Base-by-base conservation (phyloP, 2,888 invertebrate genomes). In the Gastracanthus pulcherrimus region DNA sequence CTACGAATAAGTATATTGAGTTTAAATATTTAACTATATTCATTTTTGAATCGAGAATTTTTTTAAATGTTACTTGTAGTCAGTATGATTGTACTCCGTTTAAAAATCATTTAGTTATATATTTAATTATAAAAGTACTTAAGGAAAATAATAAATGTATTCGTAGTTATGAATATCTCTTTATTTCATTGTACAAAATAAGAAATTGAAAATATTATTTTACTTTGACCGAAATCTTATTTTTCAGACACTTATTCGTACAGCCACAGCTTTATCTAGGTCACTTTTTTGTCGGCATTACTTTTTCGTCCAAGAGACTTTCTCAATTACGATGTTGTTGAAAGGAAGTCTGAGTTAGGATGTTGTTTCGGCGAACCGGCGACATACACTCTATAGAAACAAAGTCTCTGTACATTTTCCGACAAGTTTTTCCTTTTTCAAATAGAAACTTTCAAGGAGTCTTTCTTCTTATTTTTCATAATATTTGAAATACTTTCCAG, bases 271-370 rank as follows among this genome's bases (percentile, higher is more conserved):
- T 36, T 34, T 26, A 26, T 58, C 41, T 72, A 41, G 71, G 71
- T 72, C 58, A 60, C 38, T 58, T 72, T 38, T 55, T 55, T 19
- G 16, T 5, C 16, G 26, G 19, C 3, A 38, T 29, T 72, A 72
- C 58, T 29, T 64, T 48, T 31, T 31, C 38, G 62, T 62, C 1
- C 29, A 38, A 38, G 38, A 31, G 66, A 66, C 66, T 66, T 66
- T 55, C 75, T 51, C 66, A 55, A 66, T 76, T 76, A 76, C 51
- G 64, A 36, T 51, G 45, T 64, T 75, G 51, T 64, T 31, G 60
- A 19, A 19, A 58, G n/a, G 19, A 74, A 70, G 23, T 69, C 6
- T 0, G 34, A 69, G 51, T 19, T 11, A 72, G n/a, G 29, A 71
- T 45, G 60, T 16, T 45, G 23, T 45, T 74, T 71, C 55, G 34